phyloP scores from a whole-genome alignment of 2,888 invertebrate genomes.

The Gandaritis pyraliata region DNA sequence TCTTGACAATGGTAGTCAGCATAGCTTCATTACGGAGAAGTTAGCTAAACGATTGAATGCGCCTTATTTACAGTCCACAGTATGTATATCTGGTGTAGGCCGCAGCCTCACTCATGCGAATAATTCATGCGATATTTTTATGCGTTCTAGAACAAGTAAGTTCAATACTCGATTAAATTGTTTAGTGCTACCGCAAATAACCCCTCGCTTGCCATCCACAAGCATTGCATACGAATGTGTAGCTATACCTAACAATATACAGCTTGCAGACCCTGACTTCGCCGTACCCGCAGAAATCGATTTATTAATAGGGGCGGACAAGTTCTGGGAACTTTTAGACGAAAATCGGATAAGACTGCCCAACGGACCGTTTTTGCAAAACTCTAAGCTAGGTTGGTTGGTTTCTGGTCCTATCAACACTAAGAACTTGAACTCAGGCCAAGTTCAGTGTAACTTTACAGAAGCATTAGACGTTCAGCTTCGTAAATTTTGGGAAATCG shows the following conservation, averaged over 20 bases:
- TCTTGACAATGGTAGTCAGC: too few relatives aligned
- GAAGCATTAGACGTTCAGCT: conserved; percentile 1
- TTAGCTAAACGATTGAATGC: too few relatives aligned
- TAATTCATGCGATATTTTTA: conserved; percentile 33
- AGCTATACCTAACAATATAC: conserved; percentile 6
- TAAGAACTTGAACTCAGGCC: background rate
- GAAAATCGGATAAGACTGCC: conserved; percentile 6
- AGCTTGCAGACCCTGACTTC: conserved; percentile 9
- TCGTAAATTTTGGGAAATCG: conserved; percentile 7
- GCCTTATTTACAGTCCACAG: conserved; percentile 41
- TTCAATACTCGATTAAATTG: conserved; percentile 31
- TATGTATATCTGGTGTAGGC: conserved; percentile 37
- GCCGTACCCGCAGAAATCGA: conserved; percentile 3
- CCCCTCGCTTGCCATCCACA: conserved; percentile 1
- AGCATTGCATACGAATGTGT: conserved; percentile 3
- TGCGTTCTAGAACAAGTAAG: conserved; percentile 16
- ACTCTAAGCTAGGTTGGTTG: conserved; percentile 13
- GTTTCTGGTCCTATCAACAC: conserved; percentile 11
- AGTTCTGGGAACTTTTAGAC: conserved; percentile 11
- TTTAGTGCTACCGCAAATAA: conserved; percentile 32
- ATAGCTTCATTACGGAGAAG: too few relatives aligned
- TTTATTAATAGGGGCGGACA: conserved; percentile 11
- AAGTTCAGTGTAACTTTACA: conserved; percentile 7
- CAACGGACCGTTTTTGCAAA: conserved; percentile 9
- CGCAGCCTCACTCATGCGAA: conserved; percentile 34